Evolutionary conservation across 2,888 invertebrate genomes (phyloP).

Genomic region (Crioceris asparagi): DNA sequence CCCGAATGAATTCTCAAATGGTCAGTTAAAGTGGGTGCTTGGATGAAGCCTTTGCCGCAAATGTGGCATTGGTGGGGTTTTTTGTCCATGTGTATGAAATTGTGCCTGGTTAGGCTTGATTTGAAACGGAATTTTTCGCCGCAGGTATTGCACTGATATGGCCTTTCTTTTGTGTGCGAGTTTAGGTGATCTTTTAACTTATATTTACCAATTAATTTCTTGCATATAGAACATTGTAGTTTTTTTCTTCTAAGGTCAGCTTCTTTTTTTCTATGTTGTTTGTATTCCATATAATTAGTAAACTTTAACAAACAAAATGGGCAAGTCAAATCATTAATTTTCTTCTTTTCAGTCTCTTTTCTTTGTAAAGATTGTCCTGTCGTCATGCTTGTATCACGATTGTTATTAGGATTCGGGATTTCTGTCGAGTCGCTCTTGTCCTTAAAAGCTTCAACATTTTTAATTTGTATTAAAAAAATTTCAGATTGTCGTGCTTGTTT

Average conservation of each 20-base stretch:
- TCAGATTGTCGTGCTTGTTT: constrained; percentile 11
- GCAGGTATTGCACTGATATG: constrained; percentile 14
- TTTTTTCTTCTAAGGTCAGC: constrained; percentile 16
- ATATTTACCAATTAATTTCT: constrained; percentile 14
- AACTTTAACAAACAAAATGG: constrained; percentile 14
- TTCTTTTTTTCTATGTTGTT: constrained; percentile 16
- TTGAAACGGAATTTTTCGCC: constrained; percentile 16
- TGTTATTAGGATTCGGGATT: neutral
- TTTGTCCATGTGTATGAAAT: constrained; percentile 14
- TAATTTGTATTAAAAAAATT: constrained; percentile 7
- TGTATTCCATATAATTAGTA: constrained; percentile 11
- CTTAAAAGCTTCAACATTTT: neutral
- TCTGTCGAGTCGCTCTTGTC: neutral
- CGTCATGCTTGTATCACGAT: neutral
- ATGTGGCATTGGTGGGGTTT: constrained; percentile 17
- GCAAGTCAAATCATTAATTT: constrained; percentile 10
- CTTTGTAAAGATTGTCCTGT: neutral
- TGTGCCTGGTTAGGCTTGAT: constrained; percentile 14
- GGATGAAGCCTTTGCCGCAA: constrained; percentile 18
- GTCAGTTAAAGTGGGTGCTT: constrained; percentile 16
- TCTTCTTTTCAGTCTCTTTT: constrained; percentile 1
- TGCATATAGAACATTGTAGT: constrained; percentile 11
- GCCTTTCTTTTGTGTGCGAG: constrained; percentile 17
- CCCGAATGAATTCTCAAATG: constrained; percentile 18
- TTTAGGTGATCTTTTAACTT: constrained; percentile 17